Percentiles rank a stretch among this genome's conserved stretches.
These are phyloP conservation scores for Malthinus seriepunctatus DNA, from an alignment of 2,888 invertebrate genomes.

Conservation along the genomic window DNA sequence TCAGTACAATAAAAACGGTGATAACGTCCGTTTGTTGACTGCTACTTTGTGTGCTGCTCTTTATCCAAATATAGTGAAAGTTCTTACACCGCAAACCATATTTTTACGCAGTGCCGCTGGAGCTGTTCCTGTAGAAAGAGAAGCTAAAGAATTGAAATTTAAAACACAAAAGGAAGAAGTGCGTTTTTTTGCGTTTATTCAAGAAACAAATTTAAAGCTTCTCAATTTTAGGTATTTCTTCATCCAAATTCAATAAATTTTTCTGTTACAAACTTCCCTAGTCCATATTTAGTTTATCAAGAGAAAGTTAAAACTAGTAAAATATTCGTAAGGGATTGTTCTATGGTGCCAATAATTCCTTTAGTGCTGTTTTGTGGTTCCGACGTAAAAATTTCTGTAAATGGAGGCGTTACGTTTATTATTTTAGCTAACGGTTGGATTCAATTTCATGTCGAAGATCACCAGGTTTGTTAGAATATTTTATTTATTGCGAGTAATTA, in stretches of 20 bases:
- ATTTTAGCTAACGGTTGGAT: conserved; percentile 83
- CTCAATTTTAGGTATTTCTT: conserved; percentile 55
- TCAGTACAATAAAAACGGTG: conserved; percentile 73
- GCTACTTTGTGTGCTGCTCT: conserved; percentile 90
- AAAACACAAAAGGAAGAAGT: conserved; percentile 77
- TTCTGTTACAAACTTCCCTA: conserved; percentile 64
- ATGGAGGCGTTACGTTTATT: conserved; percentile 73
- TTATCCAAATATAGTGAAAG: conserved; percentile 90
- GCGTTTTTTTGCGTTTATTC: conserved; percentile 15
- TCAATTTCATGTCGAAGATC: conserved; percentile 75
- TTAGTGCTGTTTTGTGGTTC: conserved; percentile 76
- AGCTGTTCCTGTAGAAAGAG: conserved; percentile 72
- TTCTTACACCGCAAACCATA: conserved; percentile 77
- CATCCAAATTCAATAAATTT: conserved; percentile 81
- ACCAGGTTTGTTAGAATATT: conserved; percentile 59
- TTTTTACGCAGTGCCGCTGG: conserved; percentile 74
- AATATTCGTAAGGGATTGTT: conserved; percentile 79
- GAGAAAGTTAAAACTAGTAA: conserved; percentile 82
- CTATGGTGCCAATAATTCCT: conserved; percentile 77
- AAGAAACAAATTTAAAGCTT: conserved; percentile 22
- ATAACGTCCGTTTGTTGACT: conserved; percentile 72
- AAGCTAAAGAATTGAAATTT: conserved; percentile 73
- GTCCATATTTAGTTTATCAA: conserved; percentile 80
- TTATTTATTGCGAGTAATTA: neutral
- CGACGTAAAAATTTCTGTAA: conserved; percentile 71